phyloP scores from a whole-genome alignment of 2,797 vertebrate genomes.

The Eulemur mongoz region DNA sequence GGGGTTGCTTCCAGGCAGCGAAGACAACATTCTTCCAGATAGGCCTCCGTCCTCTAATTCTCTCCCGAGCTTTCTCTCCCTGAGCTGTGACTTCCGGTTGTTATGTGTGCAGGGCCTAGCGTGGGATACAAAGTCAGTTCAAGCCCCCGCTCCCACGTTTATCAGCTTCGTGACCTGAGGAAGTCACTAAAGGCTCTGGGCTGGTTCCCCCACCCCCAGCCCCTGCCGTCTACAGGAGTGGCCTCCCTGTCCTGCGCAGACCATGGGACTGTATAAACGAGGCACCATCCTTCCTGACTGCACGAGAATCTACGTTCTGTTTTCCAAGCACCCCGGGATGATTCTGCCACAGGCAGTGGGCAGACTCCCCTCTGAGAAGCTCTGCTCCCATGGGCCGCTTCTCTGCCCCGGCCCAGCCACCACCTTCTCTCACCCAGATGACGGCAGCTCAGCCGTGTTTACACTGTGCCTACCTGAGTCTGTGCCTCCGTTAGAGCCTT shows the following conservation, averaged over 20 bases:
- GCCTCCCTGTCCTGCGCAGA: not conserved
- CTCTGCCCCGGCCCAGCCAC: not conserved
- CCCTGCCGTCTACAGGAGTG: not conserved
- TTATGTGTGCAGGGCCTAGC: no score
- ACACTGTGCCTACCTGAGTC: not conserved
- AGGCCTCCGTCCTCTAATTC: not conserved
- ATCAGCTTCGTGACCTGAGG: not conserved
- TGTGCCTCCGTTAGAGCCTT: not conserved
- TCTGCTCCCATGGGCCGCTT: not conserved
- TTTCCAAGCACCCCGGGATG: not conserved
- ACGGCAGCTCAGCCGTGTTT: no score
- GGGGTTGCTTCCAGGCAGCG: not conserved
- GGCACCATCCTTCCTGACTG: no score
- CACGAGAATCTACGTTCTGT: not conserved
- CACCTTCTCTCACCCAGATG: not conserved
- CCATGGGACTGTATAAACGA: not conserved
- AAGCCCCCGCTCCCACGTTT: not conserved
- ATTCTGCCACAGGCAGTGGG: not conserved
- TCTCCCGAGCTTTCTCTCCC: not conserved
- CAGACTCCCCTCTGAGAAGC: not conserved
- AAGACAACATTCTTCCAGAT: not conserved
- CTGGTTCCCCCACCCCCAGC: no score
- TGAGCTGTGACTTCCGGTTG: not conserved
- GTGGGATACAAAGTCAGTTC: not conserved
- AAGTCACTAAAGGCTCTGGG: not conserved